phyloP scores from a whole-genome alignment of 2,888 invertebrate genomes.

The Scrobipalpa costella region DNA sequence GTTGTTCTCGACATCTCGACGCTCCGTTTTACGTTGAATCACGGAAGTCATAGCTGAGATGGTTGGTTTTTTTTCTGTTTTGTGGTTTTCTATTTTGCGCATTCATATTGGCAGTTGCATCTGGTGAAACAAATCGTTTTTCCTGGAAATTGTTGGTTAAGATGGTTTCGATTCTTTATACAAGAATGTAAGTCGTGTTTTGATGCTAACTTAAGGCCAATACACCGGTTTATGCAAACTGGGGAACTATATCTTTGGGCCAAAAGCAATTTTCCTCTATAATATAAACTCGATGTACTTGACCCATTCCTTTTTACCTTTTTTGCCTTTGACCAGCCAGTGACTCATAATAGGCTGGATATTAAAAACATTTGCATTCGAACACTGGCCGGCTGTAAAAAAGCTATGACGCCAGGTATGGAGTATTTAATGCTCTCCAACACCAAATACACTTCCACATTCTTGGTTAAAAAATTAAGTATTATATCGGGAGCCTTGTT shows the following conservation, averaged over 20 bases:
- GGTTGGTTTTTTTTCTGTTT: not conserved
- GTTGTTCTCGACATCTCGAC: conserved; percentile 16
- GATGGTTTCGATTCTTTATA: not conserved
- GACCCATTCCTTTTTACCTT: conserved; percentile 8
- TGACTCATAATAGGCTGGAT: conserved; percentile 10
- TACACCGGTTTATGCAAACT: not conserved
- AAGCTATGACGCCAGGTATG: not conserved
- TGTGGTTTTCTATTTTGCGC: not conserved
- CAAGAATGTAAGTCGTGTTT: not conserved
- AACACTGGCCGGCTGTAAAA: not conserved
- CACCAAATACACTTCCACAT: conserved; percentile 6
- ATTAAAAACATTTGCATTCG: conserved; percentile 22
- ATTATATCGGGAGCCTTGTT: not conserved
- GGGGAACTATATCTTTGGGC: not conserved
- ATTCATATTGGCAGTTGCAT: not conserved
- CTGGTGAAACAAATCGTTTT: too few species aligned
- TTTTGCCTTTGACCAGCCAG: not conserved
- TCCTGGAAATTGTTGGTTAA: not conserved
- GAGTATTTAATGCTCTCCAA: not conserved
- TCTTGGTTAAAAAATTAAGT: not conserved
- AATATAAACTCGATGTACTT: conserved; percentile 6
- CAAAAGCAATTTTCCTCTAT: not conserved
- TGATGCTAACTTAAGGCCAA: not conserved
- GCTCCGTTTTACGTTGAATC: conserved; percentile 9
- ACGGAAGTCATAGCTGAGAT: conserved; percentile 3